Evolutionary conservation across 2,113 vertebrate species (phyloP).

Genomic region (Jacana jacana): DNA sequence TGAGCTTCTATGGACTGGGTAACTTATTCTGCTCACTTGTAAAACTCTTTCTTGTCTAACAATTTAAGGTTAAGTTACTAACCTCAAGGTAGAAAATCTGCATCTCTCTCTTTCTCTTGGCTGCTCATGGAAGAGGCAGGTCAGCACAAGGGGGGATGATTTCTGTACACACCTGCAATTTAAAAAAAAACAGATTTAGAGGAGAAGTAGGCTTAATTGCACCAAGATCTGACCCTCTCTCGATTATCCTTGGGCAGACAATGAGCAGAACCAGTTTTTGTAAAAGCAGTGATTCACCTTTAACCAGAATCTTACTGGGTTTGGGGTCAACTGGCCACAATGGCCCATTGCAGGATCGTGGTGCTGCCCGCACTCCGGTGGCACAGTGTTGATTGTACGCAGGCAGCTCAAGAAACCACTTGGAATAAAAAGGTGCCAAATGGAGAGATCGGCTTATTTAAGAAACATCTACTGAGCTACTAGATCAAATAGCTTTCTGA

Average conservation of each 20-base stretch:
- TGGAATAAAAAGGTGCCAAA: not conserved
- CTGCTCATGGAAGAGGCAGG: not conserved
- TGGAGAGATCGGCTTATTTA: not conserved
- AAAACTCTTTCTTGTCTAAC: not conserved
- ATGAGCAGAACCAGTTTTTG: not conserved
- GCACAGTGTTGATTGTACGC: not conserved
- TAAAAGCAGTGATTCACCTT: not conserved
- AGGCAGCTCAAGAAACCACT: not conserved
- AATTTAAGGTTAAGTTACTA: not conserved
- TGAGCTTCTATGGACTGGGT: not conserved
- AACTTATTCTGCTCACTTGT: not conserved
- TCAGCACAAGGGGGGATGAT: not conserved
- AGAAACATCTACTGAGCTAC: not conserved
- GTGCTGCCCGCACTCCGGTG: not conserved
- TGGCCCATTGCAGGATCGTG: not conserved
- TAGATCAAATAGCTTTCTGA: not conserved
- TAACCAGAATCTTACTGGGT: not conserved
- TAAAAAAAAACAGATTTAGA: not conserved
- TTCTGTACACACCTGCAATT: not conserved
- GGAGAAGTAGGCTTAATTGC: not conserved
- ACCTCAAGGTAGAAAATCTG: not conserved
- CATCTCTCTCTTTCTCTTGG: not conserved
- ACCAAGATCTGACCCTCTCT: accelerated
- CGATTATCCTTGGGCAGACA: not conserved
- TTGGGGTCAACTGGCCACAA: not conserved